A percentile compares a stretch with the other conserved stretches of the same genome.
Evolutionary conservation across 2,888 invertebrate genomes (phyloP).

Genomic region (Oxystoma pomonae): DNA sequence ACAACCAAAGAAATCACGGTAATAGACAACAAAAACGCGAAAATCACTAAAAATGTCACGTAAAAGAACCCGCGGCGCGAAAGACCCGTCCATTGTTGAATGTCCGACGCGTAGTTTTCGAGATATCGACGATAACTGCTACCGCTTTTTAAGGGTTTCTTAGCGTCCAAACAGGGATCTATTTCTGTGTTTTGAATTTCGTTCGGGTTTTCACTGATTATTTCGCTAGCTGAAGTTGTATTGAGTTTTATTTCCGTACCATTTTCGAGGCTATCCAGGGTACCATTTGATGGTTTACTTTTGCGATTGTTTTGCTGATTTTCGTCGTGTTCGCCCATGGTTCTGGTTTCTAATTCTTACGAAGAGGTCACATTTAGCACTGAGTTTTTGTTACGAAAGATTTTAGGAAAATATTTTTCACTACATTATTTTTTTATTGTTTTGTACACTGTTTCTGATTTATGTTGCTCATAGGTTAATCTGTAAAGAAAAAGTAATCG

Average conservation of each 20-base stretch:
- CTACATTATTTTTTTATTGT: no score
- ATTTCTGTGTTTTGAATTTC: slow-evolving; percentile 26
- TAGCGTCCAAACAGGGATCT: slow-evolving; percentile 39
- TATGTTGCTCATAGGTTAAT: no score
- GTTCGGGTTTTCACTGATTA: neutral
- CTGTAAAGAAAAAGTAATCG: no score
- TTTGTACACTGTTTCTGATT: no score
- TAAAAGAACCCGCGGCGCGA: slow-evolving; percentile 34
- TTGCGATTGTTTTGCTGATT: neutral
- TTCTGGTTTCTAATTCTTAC: no score
- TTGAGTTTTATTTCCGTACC: neutral
- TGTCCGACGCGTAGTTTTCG: slow-evolving; percentile 29
- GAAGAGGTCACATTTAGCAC: no score
- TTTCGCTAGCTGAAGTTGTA: slow-evolving; percentile 17
- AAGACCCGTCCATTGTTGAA: slow-evolving; percentile 38
- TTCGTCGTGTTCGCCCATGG: neutral
- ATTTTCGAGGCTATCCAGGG: neutral
- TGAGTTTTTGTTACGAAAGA: no score
- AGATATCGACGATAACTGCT: slow-evolving; percentile 18
- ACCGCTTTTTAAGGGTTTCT: slow-evolving; percentile 12
- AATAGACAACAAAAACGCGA: slow-evolving; percentile 46
- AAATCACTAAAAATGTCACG: slow-evolving; percentile 31
- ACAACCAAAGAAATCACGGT: slow-evolving; percentile 47
- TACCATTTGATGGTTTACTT: neutral
- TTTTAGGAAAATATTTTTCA: no score